phyloP scores from a whole-genome alignment of 1,140 invertebrate genomes.

The Lanistes nyassanus region DNA sequence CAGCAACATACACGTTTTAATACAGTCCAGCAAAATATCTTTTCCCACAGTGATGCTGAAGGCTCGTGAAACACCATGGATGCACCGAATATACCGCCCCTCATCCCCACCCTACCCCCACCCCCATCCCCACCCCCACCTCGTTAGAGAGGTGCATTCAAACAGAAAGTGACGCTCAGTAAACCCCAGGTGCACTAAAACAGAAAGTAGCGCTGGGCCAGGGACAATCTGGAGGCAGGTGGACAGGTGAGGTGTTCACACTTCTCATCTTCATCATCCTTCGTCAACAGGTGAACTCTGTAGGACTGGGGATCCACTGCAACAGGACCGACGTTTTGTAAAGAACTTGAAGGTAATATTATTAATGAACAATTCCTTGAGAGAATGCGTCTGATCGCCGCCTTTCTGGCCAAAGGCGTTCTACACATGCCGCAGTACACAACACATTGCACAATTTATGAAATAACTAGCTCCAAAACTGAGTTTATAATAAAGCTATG shows the following conservation, averaged over 20 bases:
- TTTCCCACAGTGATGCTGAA: too few relatives aligned
- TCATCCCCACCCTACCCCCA: background rate
- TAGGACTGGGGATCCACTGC: slow-evolving; percentile 63
- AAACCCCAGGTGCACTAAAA: slow-evolving; percentile 35
- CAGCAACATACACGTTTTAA: too few relatives aligned
- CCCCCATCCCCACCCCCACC: background rate
- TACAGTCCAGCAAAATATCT: too few relatives aligned
- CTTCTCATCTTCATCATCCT: slow-evolving; percentile 35
- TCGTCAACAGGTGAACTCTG: slow-evolving; percentile 47
- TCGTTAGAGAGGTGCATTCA: background rate
- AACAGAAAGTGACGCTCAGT: background rate
- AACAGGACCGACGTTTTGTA: background rate
- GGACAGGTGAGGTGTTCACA: slow-evolving; percentile 51
- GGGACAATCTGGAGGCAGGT: slow-evolving; percentile 46
- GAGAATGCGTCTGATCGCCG: too few relatives aligned
- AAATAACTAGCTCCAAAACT: too few relatives aligned
- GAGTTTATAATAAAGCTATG: too few relatives aligned
- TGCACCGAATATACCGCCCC: background rate
- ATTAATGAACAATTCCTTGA: background rate
- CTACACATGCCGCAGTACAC: too few relatives aligned
- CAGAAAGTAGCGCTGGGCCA: slow-evolving; percentile 59
- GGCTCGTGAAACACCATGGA: too few relatives aligned
- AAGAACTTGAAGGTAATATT: background rate
- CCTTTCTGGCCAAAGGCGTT: too few relatives aligned
- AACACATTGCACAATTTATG: too few relatives aligned